phyloP scores from a whole-genome alignment of 2,797 vertebrate genomes.

The Pangasius sanitwongsei region DNA sequence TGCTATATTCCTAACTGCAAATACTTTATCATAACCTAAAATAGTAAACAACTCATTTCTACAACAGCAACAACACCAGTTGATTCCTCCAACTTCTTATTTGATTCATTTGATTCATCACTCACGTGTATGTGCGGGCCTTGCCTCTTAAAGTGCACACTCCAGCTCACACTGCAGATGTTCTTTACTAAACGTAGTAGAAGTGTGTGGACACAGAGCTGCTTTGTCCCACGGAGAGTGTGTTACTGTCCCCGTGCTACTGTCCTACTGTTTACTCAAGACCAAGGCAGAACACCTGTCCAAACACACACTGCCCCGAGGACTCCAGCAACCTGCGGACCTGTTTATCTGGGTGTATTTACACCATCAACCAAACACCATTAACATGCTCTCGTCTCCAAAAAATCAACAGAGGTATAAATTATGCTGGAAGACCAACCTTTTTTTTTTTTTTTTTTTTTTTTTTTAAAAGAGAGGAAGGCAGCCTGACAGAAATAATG shows the following conservation, averaged over 20 bases:
- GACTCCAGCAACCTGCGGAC: conserved; percentile 28
- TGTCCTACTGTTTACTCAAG: conserved; percentile 52
- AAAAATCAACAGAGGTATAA: not conserved
- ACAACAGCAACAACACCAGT: not conserved
- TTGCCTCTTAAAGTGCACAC: not conserved
- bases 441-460: no score
- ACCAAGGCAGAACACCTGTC: conserved; percentile 43
- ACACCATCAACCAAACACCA: conserved; percentile 15
- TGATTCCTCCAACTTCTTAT: not conserved
- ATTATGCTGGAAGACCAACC: not conserved
- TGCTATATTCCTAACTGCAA: not conserved
- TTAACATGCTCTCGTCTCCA: not conserved
- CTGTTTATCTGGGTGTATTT: conserved; percentile 38
- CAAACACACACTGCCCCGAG: conserved; percentile 43
- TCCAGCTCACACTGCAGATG: not conserved
- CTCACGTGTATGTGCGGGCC: not conserved
- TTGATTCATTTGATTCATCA: not conserved
- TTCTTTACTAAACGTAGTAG: not conserved
- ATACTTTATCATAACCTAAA: not conserved
- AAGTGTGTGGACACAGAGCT: conserved; percentile 9
- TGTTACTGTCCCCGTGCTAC: conserved; percentile 28
- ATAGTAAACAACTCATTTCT: not conserved
- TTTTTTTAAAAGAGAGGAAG: not conserved
- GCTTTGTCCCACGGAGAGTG: conserved; percentile 10
- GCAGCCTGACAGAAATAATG: not conserved